Evolutionary conservation across 2,888 invertebrate genomes (phyloP).

Genomic region (Nomada ruficornis): DNA sequence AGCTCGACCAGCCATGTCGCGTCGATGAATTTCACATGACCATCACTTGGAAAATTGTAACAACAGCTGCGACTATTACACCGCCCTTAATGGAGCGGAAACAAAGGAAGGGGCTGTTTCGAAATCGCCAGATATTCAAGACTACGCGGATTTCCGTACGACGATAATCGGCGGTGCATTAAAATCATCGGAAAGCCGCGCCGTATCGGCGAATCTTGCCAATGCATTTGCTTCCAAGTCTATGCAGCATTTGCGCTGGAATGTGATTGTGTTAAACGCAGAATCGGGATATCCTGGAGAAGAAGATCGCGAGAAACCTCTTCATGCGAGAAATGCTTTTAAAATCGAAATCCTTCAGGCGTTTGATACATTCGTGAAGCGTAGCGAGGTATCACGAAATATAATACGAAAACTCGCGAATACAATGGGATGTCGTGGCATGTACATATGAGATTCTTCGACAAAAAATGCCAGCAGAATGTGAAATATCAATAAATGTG

Average conservation of each 20-base stretch:
- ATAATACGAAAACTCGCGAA: constrained; percentile 13
- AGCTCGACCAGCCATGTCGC: constrained; percentile 10
- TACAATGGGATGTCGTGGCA: constrained; percentile 2
- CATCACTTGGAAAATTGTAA: constrained; percentile 32
- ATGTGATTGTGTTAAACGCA: constrained; percentile 61
- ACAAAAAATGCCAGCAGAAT: not conserved
- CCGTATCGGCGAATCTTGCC: constrained; percentile 52
- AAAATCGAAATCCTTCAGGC: constrained; percentile 46
- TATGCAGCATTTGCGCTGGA: constrained; percentile 49
- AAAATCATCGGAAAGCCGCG: constrained; percentile 61
- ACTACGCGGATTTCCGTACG: constrained; percentile 40
- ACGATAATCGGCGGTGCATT: constrained; percentile 64
- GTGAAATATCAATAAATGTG: not conserved
- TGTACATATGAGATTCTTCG: not conserved
- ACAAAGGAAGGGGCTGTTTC: constrained; percentile 25
- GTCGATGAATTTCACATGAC: constrained; percentile 9
- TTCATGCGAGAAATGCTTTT: constrained; percentile 51
- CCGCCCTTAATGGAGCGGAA: constrained; percentile 59
- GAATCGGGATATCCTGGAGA: constrained; percentile 39
- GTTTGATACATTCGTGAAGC: constrained; percentile 22
- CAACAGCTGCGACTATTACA: constrained; percentile 37
- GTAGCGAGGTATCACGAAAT: not conserved
- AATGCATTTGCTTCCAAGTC: constrained; percentile 50
- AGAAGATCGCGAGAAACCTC: constrained; percentile 50
- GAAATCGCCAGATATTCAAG: constrained; percentile 36